Conservation (phyloP, 1,140 invertebrate species). For the Eumeta japonica region DNA sequence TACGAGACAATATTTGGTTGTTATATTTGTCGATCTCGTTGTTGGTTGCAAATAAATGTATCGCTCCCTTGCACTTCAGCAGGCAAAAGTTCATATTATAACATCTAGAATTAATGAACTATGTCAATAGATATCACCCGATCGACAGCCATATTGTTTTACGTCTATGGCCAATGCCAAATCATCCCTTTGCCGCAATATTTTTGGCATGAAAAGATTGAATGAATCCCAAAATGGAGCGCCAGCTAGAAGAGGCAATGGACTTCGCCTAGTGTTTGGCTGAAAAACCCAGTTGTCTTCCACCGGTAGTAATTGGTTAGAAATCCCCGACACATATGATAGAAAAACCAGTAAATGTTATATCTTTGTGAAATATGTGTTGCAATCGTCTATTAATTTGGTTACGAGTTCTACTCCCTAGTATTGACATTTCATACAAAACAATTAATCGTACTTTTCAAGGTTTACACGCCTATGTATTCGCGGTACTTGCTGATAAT, state of each 20-base stretch:
- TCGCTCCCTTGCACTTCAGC: background rate
- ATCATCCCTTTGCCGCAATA: slow-evolving; percentile 20
- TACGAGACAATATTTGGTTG: background rate
- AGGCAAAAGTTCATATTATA: background rate
- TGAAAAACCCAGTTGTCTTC: too few relatives aligned
- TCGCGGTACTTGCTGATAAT: slow-evolving; percentile 2
- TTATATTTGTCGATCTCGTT: too few relatives aligned
- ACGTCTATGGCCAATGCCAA: slow-evolving; percentile 11
- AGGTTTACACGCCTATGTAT: slow-evolving; percentile 20
- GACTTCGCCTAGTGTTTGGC: slow-evolving; percentile 6
- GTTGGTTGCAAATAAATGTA: slow-evolving; percentile 2
- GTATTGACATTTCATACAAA: slow-evolving; percentile 38
- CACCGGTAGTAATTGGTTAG: too few relatives aligned
- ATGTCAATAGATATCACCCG: slow-evolving; percentile 3
- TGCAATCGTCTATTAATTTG: slow-evolving; percentile 20
- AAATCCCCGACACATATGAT: slow-evolving; percentile 5
- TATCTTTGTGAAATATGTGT: slow-evolving; percentile 20
- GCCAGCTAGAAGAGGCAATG: too few relatives aligned
- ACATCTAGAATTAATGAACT: slow-evolving; percentile 1
- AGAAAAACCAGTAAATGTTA: slow-evolving; percentile 17
- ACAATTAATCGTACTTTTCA: too few relatives aligned
- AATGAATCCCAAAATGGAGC: too few relatives aligned
- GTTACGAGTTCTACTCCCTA: slow-evolving; percentile 15
- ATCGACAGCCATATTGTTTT: slow-evolving; percentile 15
- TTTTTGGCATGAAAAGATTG: slow-evolving; percentile 11